Conservation (phyloP, 2,888 invertebrate genomes). For the Rhamphomyia laevipes region DNA sequence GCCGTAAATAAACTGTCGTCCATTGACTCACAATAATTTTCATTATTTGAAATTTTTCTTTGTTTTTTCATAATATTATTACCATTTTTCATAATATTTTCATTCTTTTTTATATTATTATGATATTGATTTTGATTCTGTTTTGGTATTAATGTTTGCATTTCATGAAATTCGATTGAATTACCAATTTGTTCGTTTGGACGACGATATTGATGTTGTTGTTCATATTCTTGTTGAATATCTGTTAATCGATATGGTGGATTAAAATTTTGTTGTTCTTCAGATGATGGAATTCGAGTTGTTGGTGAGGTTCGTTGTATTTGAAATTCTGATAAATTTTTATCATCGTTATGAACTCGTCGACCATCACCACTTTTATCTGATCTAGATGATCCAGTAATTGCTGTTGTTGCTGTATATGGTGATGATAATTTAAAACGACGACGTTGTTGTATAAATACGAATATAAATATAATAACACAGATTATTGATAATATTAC, state of each 20-base stretch:
- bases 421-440: conserved; percentile 23
- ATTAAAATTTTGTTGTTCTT: background rate
- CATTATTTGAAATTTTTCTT: conserved; percentile 8
- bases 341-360: background rate
- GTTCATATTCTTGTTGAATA: background rate
- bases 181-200: conserved; percentile 8
- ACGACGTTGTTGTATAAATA: conserved; percentile 30
- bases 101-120: conserved; percentile 1
- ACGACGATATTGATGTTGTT: conserved; percentile 1
- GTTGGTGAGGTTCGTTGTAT: conserved; percentile 20
- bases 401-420: background rate
- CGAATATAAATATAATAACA: conserved; percentile 28
- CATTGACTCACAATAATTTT: background rate
- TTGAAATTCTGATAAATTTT: no score
- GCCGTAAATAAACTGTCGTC: conserved; percentile 1
- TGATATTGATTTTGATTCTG: conserved; percentile 7
- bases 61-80: conserved; percentile 6
- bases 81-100: background rate
- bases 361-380: conserved; percentile 2
- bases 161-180: conserved; percentile 30
- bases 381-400: no score
- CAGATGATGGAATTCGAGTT: conserved; percentile 31
- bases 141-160: conserved; percentile 36
- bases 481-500: conserved; percentile 29
- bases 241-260: no score